A percentile compares a stretch with the other conserved stretches of the same genome.
Conservation (phyloP, 2,888 invertebrate species). For the Standfussiana lucernea region DNA sequence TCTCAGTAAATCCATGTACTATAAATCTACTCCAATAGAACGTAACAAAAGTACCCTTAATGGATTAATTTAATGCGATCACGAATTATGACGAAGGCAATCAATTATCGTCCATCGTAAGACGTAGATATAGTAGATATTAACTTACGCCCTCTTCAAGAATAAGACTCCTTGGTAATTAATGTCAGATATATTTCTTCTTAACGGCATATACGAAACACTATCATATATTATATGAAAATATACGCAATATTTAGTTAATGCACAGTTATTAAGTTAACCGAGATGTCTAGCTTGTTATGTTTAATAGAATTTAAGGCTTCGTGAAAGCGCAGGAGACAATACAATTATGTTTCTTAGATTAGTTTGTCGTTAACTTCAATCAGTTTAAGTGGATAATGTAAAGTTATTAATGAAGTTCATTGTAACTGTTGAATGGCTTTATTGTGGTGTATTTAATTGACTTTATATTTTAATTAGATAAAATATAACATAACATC, state of each 20-base stretch:
- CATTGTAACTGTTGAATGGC: background rate
- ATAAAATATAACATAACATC: background rate
- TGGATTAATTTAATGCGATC: slow-evolving; percentile 48
- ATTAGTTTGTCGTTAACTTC: slow-evolving; percentile 46
- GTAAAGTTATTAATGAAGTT: slow-evolving; percentile 18
- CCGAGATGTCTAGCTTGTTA: slow-evolving; percentile 36
- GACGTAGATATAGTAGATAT: slow-evolving; percentile 29
- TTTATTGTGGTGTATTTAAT: slow-evolving; percentile 16
- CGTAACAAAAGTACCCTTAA: slow-evolving; percentile 42
- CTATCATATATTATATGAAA: slow-evolving; percentile 2
- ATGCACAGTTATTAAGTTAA: slow-evolving; percentile 45
- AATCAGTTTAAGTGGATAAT: slow-evolving; percentile 40
- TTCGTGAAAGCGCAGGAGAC: slow-evolving; percentile 41
- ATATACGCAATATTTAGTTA: slow-evolving; percentile 24
- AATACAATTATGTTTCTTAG: slow-evolving; percentile 52
- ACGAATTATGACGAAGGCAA: slow-evolving; percentile 42
- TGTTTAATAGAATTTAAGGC: slow-evolving; percentile 43
- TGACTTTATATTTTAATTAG: background rate
- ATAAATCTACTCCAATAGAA: slow-evolving; percentile 40
- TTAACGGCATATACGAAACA: slow-evolving; percentile 22
- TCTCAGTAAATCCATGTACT: slow-evolving; percentile 15
- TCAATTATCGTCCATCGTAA: slow-evolving; percentile 44
- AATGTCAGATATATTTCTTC: slow-evolving; percentile 39
- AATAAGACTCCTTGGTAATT: slow-evolving; percentile 27
- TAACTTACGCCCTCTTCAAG: slow-evolving; percentile 42